Evolutionary conservation across 2,888 invertebrate species (phyloP).

Genomic region (Troides helena): DNA sequence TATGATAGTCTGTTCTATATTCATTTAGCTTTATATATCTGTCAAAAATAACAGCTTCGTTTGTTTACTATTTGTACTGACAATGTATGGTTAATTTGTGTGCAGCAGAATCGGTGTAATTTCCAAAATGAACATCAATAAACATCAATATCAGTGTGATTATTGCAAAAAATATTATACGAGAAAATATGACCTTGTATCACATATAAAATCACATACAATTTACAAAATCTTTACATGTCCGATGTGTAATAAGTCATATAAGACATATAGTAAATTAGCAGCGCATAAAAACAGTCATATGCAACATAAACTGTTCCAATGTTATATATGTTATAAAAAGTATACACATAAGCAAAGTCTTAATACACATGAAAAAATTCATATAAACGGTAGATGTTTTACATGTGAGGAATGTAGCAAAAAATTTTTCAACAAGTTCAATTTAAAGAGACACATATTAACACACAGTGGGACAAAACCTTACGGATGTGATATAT

Average conservation of each 20-base stretch:
- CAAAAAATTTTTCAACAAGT: conserved; percentile 29
- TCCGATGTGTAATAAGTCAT: conserved; percentile 20
- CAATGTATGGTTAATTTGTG: no score
- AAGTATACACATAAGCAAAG: conserved; percentile 28
- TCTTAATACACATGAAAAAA: conserved; percentile 25
- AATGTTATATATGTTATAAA: conserved; percentile 28
- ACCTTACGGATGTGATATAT: conserved; percentile 25
- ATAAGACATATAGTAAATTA: conserved; percentile 19
- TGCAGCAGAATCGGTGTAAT: neutral
- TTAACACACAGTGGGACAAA: conserved; percentile 22
- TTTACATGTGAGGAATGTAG: conserved; percentile 28
- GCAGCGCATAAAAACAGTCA: conserved; percentile 27
- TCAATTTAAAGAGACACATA: conserved; percentile 28
- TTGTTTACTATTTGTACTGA: no score
- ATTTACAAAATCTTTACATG: neutral
- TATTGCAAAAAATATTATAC: conserved; percentile 6
- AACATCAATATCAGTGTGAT: conserved; percentile 10
- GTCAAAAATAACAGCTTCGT: no score
- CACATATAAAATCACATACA: conserved; percentile 9
- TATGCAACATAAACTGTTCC: conserved; percentile 7
- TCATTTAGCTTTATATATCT: no score
- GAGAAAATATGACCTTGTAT: conserved; percentile 8
- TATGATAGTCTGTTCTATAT: no score
- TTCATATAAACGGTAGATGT: conserved; percentile 12
- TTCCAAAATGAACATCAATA: neutral